Percentiles rank a stretch among this genome's conserved stretches.
These are phyloP conservation scores for Drosophila pegasa DNA, from an alignment of 2,888 invertebrate genomes.

Conservation along the genomic window DNA sequence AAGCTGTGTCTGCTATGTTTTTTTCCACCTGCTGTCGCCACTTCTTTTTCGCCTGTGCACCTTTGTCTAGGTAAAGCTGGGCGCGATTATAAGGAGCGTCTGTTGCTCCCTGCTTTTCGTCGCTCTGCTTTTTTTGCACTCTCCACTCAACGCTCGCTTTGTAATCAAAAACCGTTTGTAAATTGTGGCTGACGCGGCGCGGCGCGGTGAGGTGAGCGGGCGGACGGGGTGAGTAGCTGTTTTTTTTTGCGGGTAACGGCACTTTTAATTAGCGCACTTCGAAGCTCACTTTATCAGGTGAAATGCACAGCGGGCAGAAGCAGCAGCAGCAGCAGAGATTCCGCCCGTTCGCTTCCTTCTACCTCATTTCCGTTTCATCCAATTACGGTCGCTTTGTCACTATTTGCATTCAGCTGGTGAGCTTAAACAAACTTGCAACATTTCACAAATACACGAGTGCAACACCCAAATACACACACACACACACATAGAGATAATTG, in stretches of 20 bases:
- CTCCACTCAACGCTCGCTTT: conserved; percentile 31
- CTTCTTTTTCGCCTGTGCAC: background rate
- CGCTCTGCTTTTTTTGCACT: conserved; percentile 1
- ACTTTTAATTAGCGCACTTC: conserved; percentile 69
- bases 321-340: conserved; percentile 12
- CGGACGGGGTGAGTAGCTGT: conserved; percentile 25
- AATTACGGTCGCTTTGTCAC: conserved; percentile 63
- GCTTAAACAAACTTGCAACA: conserved; percentile 43
- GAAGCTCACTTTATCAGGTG: conserved; percentile 52
- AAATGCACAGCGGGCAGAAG: conserved; percentile 22
- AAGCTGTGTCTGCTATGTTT: conserved; percentile 11
- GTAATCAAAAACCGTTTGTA: conserved; percentile 61
- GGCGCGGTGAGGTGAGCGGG: conserved; percentile 3
- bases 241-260: conserved; percentile 43
- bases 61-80: conserved; percentile 8
- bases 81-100: conserved; percentile 23
- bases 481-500: background rate
- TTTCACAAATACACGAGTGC: conserved; percentile 9
- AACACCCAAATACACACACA: conserved; percentile 2
- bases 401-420: conserved; percentile 54
- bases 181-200: conserved; percentile 23
- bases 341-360: conserved; percentile 42
- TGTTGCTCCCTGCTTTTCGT: background rate
- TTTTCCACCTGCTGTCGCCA: background rate
- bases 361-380: conserved; percentile 64